phyloP scores from a whole-genome alignment of 2,888 invertebrate genomes.

The Chymomyza amoena region DNA sequence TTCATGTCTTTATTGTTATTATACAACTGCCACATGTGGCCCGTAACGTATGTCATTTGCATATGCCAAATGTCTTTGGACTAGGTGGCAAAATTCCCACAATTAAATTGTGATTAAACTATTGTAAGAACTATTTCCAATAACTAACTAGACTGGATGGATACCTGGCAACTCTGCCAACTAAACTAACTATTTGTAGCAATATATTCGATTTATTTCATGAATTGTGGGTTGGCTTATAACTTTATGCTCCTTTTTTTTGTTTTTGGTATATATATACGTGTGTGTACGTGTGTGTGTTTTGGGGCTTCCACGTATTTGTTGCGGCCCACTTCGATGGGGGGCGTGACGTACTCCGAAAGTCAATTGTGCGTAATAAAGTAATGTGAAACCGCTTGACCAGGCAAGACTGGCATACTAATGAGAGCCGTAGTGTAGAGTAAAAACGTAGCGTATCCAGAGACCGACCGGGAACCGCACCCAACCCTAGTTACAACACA shows the following conservation, averaged over 20 bases:
- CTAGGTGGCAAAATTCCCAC: not conserved
- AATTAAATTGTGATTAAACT: not conserved
- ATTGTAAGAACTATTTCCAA: not conserved
- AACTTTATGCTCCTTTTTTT: not conserved
- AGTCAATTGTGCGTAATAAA: slow-evolving; percentile 71
- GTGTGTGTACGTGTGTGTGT: slow-evolving; percentile 4
- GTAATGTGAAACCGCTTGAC: slow-evolving; percentile 65
- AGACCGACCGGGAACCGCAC: not conserved
- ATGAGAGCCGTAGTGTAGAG: slow-evolving; percentile 41
- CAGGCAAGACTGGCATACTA: slow-evolving; percentile 59
- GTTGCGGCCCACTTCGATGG: slow-evolving; percentile 14
- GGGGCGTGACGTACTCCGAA: slow-evolving; percentile 17
- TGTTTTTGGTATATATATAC: not conserved
- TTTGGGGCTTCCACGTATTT: slow-evolving; percentile 14
- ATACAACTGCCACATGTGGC: too few species aligned
- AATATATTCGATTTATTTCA: not conserved
- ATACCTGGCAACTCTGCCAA: not conserved
- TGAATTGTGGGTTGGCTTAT: not conserved
- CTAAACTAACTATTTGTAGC: not conserved
- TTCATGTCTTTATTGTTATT: too few species aligned
- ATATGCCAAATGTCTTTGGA: not conserved
- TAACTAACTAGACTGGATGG: not conserved
- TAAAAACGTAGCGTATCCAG: not conserved
- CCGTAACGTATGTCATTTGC: not conserved
- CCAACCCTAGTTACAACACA: not conserved